phyloP scores from a whole-genome alignment of 2,888 invertebrate species.

The Dorcus parallelipipedus region DNA sequence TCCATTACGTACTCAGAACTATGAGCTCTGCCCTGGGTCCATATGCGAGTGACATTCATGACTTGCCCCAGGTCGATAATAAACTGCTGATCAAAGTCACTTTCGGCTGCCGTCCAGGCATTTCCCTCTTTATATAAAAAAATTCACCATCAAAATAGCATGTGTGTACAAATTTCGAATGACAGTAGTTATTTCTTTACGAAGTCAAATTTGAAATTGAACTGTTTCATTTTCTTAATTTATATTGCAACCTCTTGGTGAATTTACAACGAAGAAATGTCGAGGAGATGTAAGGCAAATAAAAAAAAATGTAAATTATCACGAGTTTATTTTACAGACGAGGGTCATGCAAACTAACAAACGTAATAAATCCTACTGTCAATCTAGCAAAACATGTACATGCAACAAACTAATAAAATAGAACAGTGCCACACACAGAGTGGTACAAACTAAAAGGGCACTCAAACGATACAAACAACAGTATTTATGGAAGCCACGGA shows the following conservation, averaged over 20 bases:
- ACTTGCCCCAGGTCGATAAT: conserved; percentile 84
- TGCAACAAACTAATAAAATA: conserved; percentile 20
- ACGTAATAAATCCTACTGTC: conserved; percentile 14
- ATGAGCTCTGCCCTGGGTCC: conserved; percentile 86
- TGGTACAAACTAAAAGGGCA: conserved; percentile 21
- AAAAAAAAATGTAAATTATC: neutral
- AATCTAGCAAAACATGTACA: conserved; percentile 15
- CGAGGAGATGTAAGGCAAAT: conserved; percentile 3
- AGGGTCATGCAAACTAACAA: conserved; percentile 8
- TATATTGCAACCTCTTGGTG: no score
- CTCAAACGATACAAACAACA: no score
- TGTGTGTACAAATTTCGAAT: no score
- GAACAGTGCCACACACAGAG: conserved; percentile 22
- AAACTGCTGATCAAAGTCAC: conserved; percentile 90
- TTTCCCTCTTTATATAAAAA: conserved; percentile 51
- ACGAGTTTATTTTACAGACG: conserved; percentile 12
- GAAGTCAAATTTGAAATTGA: no score
- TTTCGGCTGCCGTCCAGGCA: conserved; percentile 89
- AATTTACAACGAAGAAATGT: no score
- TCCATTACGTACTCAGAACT: conserved; percentile 91
- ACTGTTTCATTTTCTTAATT: no score
- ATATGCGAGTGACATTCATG: conserved; percentile 85
- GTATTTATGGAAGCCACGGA: conserved; percentile 7
- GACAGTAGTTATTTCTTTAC: no score
- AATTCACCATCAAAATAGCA: neutral